Conservation (phyloP, 1,140 invertebrate genomes). For the Drosophila pruinosa region DNA sequence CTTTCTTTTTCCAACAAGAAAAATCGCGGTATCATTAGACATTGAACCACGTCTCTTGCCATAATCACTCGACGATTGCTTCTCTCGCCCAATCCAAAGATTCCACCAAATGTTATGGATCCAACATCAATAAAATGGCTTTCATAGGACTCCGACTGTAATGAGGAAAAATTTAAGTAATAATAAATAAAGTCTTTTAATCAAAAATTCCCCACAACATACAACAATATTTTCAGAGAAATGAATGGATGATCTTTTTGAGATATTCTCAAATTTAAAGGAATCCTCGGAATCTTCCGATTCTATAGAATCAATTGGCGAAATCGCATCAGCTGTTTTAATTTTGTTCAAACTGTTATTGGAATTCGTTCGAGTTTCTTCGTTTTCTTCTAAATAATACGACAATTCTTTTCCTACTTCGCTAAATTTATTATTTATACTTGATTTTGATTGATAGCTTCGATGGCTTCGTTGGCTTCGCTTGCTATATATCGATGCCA, state of each 20-base stretch:
- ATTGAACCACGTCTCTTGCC: conserved; percentile 83
- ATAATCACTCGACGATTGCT: conserved; percentile 84
- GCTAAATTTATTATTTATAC: no score
- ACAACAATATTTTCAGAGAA: not conserved
- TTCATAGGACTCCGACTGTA: conserved; percentile 14
- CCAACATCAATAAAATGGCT: conserved; percentile 79
- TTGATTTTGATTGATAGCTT: no score
- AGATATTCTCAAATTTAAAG: not conserved
- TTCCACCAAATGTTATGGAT: conserved; percentile 66
- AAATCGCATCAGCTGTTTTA: not conserved
- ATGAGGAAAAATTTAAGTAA: not conserved
- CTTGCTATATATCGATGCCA: no score
- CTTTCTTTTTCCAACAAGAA: conserved; percentile 84
- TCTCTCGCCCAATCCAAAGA: conserved; percentile 84
- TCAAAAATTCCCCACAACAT: not conserved
- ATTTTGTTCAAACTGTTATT: not conserved
- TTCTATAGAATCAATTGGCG: not conserved
- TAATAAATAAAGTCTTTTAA: not conserved
- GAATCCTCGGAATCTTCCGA: not conserved
- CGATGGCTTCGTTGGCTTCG: not conserved
- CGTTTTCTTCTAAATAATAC: not conserved
- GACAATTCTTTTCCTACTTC: no score
- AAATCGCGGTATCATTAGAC: conserved; percentile 84
- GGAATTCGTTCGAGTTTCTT: not conserved
- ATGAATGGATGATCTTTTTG: not conserved